Percentiles rank a stretch among this genome's conserved stretches.
These are phyloP conservation scores for Calameuta idolon DNA, from an alignment of 2,888 invertebrate genomes.

Conservation along the genomic window DNA sequence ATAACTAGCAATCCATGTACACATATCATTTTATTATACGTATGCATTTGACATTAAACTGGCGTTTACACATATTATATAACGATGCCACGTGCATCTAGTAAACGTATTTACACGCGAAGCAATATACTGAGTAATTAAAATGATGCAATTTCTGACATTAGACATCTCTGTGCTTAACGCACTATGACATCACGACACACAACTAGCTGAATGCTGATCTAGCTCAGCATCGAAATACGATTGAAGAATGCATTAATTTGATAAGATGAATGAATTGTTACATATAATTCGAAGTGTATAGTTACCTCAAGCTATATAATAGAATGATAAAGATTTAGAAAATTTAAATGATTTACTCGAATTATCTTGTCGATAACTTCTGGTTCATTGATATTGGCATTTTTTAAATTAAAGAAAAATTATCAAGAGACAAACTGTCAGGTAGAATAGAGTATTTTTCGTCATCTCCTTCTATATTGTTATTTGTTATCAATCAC, in stretches of 20 bases:
- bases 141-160: slow-evolving; percentile 18
- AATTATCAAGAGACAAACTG: background rate
- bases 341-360: background rate
- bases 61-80: background rate
- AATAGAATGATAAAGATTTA: background rate
- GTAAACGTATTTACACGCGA: slow-evolving; percentile 41
- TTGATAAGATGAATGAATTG: background rate
- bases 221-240: background rate
- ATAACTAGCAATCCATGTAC: background rate
- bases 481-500: background rate
- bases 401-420: background rate
- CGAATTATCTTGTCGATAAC: background rate
- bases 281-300: background rate
- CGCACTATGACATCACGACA: background rate
- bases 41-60: background rate
- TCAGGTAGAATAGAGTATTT: background rate
- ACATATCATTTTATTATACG: background rate
- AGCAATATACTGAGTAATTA: slow-evolving; percentile 33
- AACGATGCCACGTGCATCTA: background rate
- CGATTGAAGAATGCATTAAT: background rate
- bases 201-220: background rate
- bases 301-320: background rate
- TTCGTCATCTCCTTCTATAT: background rate
- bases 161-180: background rate
- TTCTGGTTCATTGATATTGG: background rate